These are phyloP conservation scores for Volucella inanis DNA, from an alignment of 2,888 invertebrate species.

Conservation along the genomic window DNA sequence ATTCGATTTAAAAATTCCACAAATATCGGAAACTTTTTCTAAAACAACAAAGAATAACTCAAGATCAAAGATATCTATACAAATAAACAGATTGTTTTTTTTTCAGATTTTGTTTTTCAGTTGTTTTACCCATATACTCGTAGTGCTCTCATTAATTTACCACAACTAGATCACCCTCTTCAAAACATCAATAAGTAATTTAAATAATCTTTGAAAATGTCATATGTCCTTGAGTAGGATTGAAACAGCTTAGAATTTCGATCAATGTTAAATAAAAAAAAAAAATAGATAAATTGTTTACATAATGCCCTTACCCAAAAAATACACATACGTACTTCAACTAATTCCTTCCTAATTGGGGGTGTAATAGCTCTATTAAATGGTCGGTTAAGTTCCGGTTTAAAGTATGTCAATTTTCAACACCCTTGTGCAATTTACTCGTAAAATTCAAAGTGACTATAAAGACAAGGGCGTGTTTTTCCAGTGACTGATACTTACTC, in stretches of 20 bases:
- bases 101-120: slow-evolving; percentile 2
- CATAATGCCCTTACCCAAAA: slow-evolving; percentile 32
- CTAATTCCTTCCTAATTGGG: slow-evolving; percentile 81
- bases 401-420: slow-evolving; percentile 78
- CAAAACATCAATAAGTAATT: slow-evolving; percentile 58
- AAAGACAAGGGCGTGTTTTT: slow-evolving; percentile 31
- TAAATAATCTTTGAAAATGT: slow-evolving; percentile 75
- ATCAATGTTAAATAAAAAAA: slow-evolving; percentile 34
- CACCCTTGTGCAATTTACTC: slow-evolving; percentile 73
- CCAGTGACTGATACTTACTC: slow-evolving; percentile 35
- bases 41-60: slow-evolving; percentile 1
- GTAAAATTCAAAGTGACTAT: slow-evolving; percentile 9
- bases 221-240: slow-evolving; percentile 69
- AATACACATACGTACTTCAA: slow-evolving; percentile 55
- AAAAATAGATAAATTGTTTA: slow-evolving; percentile 24
- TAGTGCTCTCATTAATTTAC: slow-evolving; percentile 16
- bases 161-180: slow-evolving; percentile 61
- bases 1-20: no score
- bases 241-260: slow-evolving; percentile 36
- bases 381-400: slow-evolving; percentile 79
- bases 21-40: no score
- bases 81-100: slow-evolving; percentile 66
- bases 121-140: background rate
- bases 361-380: slow-evolving; percentile 82
- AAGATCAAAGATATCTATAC: slow-evolving; percentile 56